Evolutionary conservation across 2,888 invertebrate genomes (phyloP).

Genomic region (Amphipyra berbera): DNA sequence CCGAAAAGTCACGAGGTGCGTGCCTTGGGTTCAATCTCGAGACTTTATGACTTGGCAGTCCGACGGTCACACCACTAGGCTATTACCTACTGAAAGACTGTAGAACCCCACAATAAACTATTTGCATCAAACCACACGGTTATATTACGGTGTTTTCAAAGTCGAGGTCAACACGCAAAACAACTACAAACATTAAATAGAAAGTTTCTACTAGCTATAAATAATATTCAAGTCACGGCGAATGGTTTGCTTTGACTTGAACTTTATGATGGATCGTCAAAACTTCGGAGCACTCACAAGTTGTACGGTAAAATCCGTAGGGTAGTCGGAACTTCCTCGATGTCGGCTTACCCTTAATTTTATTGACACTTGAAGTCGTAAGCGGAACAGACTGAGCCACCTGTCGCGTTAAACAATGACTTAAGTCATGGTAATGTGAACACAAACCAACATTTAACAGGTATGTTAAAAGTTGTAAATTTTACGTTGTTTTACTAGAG

Average conservation of each 20-base stretch:
- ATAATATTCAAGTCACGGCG: slow-evolving; percentile 38
- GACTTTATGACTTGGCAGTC: too few relatives aligned
- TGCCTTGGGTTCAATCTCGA: too few relatives aligned
- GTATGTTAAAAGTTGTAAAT: too few relatives aligned
- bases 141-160: too few relatives aligned
- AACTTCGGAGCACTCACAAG: slow-evolving; percentile 36
- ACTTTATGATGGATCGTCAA: slow-evolving; percentile 40
- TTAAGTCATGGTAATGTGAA: neutral
- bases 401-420: slow-evolving; percentile 26
- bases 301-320: slow-evolving; percentile 36
- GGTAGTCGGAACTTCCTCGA: slow-evolving; percentile 35
- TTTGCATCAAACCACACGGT: too few relatives aligned
- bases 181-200: slow-evolving; percentile 21
- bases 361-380: slow-evolving; percentile 43
- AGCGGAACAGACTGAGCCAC: slow-evolving; percentile 29
- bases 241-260: slow-evolving; percentile 41
- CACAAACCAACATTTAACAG: too few relatives aligned
- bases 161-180: slow-evolving; percentile 19
- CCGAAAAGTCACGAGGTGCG: too few relatives aligned
- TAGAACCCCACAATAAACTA: too few relatives aligned
- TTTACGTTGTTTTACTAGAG: too few relatives aligned
- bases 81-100: too few relatives aligned
- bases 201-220: slow-evolving; percentile 40
- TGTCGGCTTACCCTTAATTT: slow-evolving; percentile 32
- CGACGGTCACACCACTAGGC: too few relatives aligned